These are phyloP conservation scores for Mesitornis unicolor DNA, from an alignment of 2,113 vertebrate genomes.

Conservation along the genomic window DNA sequence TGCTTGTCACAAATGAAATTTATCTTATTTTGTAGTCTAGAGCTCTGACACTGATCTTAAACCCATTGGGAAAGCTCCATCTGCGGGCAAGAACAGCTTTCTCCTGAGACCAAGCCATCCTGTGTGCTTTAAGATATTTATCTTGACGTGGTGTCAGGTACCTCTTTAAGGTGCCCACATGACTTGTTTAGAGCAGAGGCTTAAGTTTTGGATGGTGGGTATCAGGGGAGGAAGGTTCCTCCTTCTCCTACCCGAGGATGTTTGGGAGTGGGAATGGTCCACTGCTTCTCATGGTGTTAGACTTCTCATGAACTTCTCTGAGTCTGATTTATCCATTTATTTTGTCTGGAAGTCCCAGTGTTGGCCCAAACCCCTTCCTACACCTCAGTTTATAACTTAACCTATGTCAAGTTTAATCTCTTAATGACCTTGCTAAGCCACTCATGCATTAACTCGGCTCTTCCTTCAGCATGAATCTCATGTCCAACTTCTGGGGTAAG, in stretches of 20 bases:
- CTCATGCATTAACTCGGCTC: background rate
- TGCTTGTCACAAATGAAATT: background rate
- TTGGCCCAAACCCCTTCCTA: background rate
- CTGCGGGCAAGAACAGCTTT: background rate
- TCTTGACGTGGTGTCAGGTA: background rate
- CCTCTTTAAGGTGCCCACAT: too few relatives aligned
- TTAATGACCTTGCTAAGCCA: background rate
- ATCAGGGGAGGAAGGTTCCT: accelerated
- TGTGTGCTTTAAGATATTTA: accelerated
- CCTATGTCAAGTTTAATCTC: background rate
- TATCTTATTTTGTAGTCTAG: background rate
- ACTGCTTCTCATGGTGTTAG: background rate
- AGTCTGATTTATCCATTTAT: background rate
- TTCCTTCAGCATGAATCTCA: background rate
- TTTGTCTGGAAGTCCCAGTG: background rate
- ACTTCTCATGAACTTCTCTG: background rate
- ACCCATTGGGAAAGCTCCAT: background rate
- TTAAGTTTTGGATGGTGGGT: background rate
- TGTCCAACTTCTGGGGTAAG: background rate
- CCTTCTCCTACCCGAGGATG: background rate
- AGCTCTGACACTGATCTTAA: background rate
- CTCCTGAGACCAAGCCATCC: background rate
- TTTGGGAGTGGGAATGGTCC: background rate
- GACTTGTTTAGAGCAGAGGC: background rate
- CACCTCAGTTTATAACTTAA: background rate